Percentiles rank a stretch among this genome's conserved stretches.
phyloP scores from a whole-genome alignment of 2,888 invertebrate species.

The Drosophila macrothrix region DNA sequence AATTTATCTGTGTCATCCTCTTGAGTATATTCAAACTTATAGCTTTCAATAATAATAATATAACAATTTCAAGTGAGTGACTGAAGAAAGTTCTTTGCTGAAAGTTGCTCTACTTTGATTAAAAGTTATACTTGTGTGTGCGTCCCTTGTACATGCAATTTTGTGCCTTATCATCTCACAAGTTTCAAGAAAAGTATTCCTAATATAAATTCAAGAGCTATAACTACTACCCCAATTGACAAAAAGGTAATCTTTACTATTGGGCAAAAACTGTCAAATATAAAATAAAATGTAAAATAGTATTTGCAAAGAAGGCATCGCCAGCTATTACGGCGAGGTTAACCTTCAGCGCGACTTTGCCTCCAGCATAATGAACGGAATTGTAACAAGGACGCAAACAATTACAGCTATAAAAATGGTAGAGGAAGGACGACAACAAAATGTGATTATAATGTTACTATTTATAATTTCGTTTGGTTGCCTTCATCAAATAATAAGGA shows the following conservation, averaged over 20 bases:
- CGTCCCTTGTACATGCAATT: neutral
- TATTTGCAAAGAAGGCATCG: neutral
- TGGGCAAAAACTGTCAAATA: neutral
- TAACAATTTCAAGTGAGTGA: neutral
- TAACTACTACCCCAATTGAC: neutral
- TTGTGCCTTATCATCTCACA: neutral
- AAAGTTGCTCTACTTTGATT: neutral
- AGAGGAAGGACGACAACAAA: neutral
- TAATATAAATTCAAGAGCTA: constrained; percentile 1
- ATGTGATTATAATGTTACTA: neutral
- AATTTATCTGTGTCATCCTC: neutral
- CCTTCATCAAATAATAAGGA: neutral
- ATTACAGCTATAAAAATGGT: too few relatives aligned
- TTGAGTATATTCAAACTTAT: neutral
- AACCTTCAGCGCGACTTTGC: neutral
- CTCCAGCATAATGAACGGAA: neutral
- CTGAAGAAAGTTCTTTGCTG: neutral
- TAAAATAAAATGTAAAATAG: too few relatives aligned
- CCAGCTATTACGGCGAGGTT: neutral
- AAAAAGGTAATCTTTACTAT: neutral
- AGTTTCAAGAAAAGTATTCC: neutral
- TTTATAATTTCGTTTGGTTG: neutral
- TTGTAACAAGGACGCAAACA: neutral
- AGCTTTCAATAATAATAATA: neutral
- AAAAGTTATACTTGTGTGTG: neutral